Evolutionary conservation across 1,140 invertebrate species (phyloP).

Genomic region (Carposina sasakii): DNA sequence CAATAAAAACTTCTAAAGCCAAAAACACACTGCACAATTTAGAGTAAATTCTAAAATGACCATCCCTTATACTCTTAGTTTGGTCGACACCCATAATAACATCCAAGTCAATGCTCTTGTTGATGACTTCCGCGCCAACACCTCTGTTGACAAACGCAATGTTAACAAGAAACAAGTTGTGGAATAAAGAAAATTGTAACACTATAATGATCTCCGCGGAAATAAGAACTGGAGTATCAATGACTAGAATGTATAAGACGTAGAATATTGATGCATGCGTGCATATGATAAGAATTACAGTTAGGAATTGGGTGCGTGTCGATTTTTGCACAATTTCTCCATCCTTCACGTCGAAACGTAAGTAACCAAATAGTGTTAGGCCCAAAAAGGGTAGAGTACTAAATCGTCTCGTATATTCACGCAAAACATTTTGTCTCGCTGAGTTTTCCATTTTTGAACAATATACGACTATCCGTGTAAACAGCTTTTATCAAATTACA

Average conservation of each 20-base stretch:
- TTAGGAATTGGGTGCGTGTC: not conserved
- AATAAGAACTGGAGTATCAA: constrained; percentile 15
- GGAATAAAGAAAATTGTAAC: constrained; percentile 12
- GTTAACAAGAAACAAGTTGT: constrained; percentile 22
- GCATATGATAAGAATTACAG: constrained; percentile 14
- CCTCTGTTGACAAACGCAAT: constrained; percentile 26
- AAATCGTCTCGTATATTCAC: not conserved
- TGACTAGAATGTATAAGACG: constrained; percentile 14
- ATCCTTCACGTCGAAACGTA: not conserved
- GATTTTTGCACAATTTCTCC: not conserved
- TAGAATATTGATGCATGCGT: constrained; percentile 12
- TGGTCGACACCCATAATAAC: constrained; percentile 31
- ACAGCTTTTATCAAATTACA: not conserved
- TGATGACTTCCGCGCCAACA: constrained; percentile 21
- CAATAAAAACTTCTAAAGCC: constrained; percentile 12
- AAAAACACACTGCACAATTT: constrained; percentile 8
- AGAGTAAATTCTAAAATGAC: constrained; percentile 12
- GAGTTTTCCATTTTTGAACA: not conserved
- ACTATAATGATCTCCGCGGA: constrained; percentile 22
- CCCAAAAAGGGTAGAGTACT: not conserved
- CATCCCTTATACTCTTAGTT: constrained; percentile 41
- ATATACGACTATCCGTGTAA: not conserved
- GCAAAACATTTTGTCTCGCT: not conserved
- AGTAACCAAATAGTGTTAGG: not conserved
- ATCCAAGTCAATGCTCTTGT: constrained; percentile 34